Evolutionary conservation across 1,140 invertebrate species (phyloP).

Genomic region (Nasonia giraulti): DNA sequence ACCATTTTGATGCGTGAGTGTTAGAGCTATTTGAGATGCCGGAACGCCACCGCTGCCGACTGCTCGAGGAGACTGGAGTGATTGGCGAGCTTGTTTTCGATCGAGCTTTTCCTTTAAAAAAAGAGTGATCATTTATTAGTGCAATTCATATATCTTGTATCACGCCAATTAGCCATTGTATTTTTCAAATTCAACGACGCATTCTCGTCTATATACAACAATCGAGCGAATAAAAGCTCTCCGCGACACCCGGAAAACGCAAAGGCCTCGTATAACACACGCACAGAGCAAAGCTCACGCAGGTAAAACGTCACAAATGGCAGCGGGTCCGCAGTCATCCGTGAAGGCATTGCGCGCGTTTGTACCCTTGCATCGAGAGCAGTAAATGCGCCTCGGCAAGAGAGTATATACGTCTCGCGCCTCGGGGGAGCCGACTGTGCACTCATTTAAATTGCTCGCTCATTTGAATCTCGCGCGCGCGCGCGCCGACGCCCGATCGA

Average conservation of each 20-base stretch:
- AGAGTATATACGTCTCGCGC: neutral
- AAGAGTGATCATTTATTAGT: no score
- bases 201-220: no score
- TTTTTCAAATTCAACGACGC: no score
- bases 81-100: no score
- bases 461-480: conserved; percentile 40
- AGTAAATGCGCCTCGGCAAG: neutral
- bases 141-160: no score
- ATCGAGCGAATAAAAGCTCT: neutral
- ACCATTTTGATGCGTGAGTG: neutral
- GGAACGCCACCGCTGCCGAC: no score
- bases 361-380: neutral
- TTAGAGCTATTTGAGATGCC: no score
- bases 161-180: no score
- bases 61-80: no score
- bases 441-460: conserved; percentile 46
- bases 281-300: no score
- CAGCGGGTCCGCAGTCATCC: neutral
- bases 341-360: neutral
- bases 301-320: neutral
- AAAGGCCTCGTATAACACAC: neutral
- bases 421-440: neutral
- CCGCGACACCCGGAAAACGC: neutral
- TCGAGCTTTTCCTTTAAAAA: no score
- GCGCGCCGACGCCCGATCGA: neutral